A percentile compares a stretch with the other conserved stretches of the same genome.
Evolutionary conservation across 2,888 invertebrate species (phyloP).

Genomic region (Eretmocerus hayati): DNA sequence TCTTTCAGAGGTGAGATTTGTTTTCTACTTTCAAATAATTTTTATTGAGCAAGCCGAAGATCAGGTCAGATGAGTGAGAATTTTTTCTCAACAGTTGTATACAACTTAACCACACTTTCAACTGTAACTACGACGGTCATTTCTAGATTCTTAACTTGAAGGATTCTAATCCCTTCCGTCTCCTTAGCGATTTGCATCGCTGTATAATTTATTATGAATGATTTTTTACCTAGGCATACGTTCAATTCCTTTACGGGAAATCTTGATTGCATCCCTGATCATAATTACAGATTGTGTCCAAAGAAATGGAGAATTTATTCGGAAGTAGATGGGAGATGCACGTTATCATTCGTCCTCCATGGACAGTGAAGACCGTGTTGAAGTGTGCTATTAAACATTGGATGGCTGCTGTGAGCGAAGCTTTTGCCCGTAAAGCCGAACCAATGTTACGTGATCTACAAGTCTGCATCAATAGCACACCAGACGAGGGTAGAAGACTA

Average conservation of each 20-base stretch:
- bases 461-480: conserved; percentile 24
- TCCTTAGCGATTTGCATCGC: too few relatives aligned
- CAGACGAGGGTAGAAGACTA: conserved; percentile 29
- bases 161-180: too few relatives aligned
- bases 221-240: too few relatives aligned
- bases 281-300: conserved; percentile 33
- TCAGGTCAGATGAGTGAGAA: too few relatives aligned
- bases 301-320: conserved; percentile 38
- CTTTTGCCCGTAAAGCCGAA: conserved; percentile 31
- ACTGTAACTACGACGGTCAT: too few relatives aligned
- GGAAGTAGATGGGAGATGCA: conserved; percentile 37
- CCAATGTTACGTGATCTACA: conserved; percentile 22
- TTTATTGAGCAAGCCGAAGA: not conserved
- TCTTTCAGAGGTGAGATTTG: conserved; percentile 29
- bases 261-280: conserved; percentile 1
- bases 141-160: too few relatives aligned
- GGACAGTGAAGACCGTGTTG: conserved; percentile 35
- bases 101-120: too few relatives aligned
- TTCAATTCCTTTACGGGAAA: too few relatives aligned
- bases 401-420: conserved; percentile 42
- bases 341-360: conserved; percentile 40
- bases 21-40: too few relatives aligned
- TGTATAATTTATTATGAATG: too few relatives aligned
- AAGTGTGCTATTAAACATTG: conserved; percentile 43
- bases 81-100: too few relatives aligned